These are phyloP conservation scores for Caenorhabditis afra DNA, from an alignment of 2,888 invertebrate species.

Conservation along the genomic window DNA sequence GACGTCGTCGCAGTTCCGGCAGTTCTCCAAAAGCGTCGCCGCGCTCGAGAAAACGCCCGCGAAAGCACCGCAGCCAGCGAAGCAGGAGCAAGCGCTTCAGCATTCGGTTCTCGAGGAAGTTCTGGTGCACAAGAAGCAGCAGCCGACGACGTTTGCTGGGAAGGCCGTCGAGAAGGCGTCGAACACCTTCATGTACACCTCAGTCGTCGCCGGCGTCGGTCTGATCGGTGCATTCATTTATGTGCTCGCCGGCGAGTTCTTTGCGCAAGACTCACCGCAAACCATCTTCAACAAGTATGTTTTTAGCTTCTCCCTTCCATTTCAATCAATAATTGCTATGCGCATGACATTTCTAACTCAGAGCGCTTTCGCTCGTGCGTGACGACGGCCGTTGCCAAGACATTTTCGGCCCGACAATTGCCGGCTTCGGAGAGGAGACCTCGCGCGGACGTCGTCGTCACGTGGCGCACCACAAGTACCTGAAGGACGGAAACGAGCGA, in stretches of 20 bases:
- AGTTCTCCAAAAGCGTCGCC: conserved; percentile 19
- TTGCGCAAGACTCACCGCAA: conserved; percentile 74
- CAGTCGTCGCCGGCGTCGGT: conserved; percentile 69
- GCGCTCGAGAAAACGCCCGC: conserved; percentile 11
- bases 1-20: conserved; percentile 31
- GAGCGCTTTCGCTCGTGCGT: conserved; percentile 70
- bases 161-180: conserved; percentile 72
- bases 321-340: no score
- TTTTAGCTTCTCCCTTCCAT: no score
- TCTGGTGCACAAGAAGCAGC: conserved; percentile 61
- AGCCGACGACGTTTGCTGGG: conserved; percentile 70
- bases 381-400: conserved; percentile 74
- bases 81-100: conserved; percentile 52
- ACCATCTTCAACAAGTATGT: conserved; percentile 72
- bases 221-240: conserved; percentile 74
- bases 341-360: conserved; percentile 19
- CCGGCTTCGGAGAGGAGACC: conserved; percentile 72
- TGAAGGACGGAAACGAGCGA: conserved; percentile 76
- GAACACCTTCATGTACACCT: conserved; percentile 76
- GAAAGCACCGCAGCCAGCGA: conserved; percentile 10
- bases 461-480: conserved; percentile 72
- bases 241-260: conserved; percentile 72
- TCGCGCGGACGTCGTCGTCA: conserved; percentile 72
- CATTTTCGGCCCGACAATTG: conserved; percentile 74
- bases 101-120: conserved; percentile 66